Evolutionary conservation across 2,113 vertebrate genomes (phyloP), one percentile per base, ranked within the genome.

Genomic region (Arvicanthis niloticus): DNA sequence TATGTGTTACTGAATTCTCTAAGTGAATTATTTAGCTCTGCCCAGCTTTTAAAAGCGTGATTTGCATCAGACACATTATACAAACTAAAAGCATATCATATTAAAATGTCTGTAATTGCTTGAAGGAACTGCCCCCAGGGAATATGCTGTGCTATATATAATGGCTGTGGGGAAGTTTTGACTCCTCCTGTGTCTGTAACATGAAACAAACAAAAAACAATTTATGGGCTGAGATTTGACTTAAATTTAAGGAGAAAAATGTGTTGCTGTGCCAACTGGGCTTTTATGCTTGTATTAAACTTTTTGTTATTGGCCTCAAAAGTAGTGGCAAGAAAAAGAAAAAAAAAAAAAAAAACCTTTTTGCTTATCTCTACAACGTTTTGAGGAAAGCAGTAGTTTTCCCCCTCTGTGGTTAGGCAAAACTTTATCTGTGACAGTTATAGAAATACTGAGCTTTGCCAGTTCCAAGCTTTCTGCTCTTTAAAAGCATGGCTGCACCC

Each of bases 21-120:
- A 95, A 96, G 82, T 97, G 96, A 97, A 97, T 97, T 97, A 97
- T 96, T 97, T 97, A 96, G 92, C 58, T 94, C 85, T 91, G 90
- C 76, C 91, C 45, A 97, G 88, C 60, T 89, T 94, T 95, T 96
- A 65, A 77, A 73, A 45, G 91, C 96, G 73, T 91, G 92, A 97
- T 93, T 95, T 97, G 84, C 85, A 95, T 92, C 77, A 96, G 94
- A 60, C 68, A 93, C 68, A 53, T 91, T 95, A 86, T 91, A 94
- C 77, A 92, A 95, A 96, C 90, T 96, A 92, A 96, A 98, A 97
- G 82, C 72, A 72, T 91, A 84, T 97, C 77, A 72, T 96, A 93
- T 95, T 95, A 94, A 93, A 96, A 93, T 51, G 80, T 73, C 85
- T 96, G 4, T 91, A 96, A 95, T 88, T 97, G 76, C 70, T 92